Percentiles rank a stretch among this genome's conserved stretches.
These are phyloP conservation scores for Sebastes baramenuke DNA, from an alignment of 2,797 vertebrate genomes.

Conservation along the genomic window DNA sequence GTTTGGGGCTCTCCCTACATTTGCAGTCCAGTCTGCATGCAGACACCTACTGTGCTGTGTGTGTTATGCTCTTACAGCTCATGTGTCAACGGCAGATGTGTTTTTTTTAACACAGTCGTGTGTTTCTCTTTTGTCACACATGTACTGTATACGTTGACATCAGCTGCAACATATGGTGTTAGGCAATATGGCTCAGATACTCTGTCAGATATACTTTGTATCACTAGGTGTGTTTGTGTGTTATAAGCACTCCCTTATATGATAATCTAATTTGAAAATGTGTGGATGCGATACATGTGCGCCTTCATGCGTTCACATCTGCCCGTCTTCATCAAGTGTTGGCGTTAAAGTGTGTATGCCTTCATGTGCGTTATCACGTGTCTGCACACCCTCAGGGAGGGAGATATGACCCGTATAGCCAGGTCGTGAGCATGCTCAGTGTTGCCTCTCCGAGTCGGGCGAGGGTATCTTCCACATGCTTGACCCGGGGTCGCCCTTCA, in stretches of 20 bases:
- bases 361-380: slow-evolving; percentile 9
- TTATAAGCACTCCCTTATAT: not conserved
- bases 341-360: not conserved
- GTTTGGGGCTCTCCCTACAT: slow-evolving; percentile 48
- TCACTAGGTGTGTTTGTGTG: not conserved
- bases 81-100: slow-evolving; percentile 26
- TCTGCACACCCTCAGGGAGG: slow-evolving; percentile 12
- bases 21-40: slow-evolving; percentile 20
- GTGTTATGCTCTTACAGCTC: not conserved
- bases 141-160: not conserved
- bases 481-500: slow-evolving; percentile 49
- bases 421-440: slow-evolving; percentile 26
- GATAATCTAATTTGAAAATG: slow-evolving; percentile 44
- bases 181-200: slow-evolving; percentile 20
- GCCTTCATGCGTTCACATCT: slow-evolving; percentile 16
- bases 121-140: slow-evolving; percentile 1
- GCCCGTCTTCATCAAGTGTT: not conserved
- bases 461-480: slow-evolving; percentile 41
- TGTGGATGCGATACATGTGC: slow-evolving; percentile 12
- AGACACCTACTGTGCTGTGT: slow-evolving; percentile 28
- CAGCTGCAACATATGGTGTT: slow-evolving; percentile 15
- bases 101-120: slow-evolving; percentile 18
- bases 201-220: slow-evolving; percentile 21
- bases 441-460: not conserved
- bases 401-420: slow-evolving; percentile 41